A percentile compares a stretch with the other conserved stretches of the same genome.
Evolutionary conservation across 2,797 vertebrate species (phyloP).

Genomic region (Rhinophrynus dorsalis): DNA sequence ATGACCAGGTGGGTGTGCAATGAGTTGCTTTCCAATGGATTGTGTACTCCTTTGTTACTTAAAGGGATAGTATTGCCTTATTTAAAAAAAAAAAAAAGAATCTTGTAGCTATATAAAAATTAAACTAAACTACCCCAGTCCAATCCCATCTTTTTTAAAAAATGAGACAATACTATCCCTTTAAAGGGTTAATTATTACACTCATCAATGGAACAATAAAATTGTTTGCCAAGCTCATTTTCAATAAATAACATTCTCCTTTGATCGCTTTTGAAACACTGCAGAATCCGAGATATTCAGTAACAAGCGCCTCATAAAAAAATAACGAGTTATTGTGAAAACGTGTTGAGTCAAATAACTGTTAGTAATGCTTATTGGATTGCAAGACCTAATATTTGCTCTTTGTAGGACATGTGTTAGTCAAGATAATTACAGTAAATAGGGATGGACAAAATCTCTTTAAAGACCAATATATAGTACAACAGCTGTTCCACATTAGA

Average conservation of each 20-base stretch:
- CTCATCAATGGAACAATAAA: conserved; percentile 54
- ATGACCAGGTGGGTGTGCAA: no score
- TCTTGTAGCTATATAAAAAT: no score
- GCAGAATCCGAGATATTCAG: conserved; percentile 15
- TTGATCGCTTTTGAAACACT: conserved; percentile 20
- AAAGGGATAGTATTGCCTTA: no score
- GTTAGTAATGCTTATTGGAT: conserved; percentile 49
- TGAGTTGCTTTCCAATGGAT: no score
- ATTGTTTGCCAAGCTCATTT: conserved; percentile 15
- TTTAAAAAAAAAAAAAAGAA: no score
- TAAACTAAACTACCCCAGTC: no score
- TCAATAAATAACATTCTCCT: conserved; percentile 23
- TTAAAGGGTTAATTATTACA: not conserved
- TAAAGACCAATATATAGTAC: conserved; percentile 46
- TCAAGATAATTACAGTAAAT: conserved; percentile 51
- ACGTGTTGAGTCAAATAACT: conserved; percentile 46
- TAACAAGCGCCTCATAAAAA: not conserved
- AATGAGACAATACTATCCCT: no score
- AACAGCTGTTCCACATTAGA: conserved; percentile 33
- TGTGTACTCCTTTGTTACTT: no score
- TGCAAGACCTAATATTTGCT: conserved; percentile 48
- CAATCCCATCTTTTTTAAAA: no score
- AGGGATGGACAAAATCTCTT: conserved; percentile 38
- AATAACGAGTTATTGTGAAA: conserved; percentile 45
- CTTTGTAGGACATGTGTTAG: conserved; percentile 54